These are phyloP conservation scores for Epinotia bilunana DNA, from an alignment of 2,888 invertebrate genomes.

Conservation along the genomic window DNA sequence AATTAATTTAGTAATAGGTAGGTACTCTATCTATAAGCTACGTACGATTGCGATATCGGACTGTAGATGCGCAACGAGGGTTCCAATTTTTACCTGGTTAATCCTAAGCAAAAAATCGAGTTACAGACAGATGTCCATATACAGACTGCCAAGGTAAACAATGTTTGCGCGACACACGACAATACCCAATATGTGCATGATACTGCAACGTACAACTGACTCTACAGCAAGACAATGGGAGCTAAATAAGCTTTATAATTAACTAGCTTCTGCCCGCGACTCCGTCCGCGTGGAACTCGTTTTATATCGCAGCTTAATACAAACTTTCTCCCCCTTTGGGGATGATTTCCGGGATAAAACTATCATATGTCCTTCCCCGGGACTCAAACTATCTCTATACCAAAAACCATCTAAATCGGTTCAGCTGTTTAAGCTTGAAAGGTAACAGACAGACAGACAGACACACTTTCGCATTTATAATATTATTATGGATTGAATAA, in stretches of 20 bases:
- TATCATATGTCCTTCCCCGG: no score
- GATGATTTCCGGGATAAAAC: no score
- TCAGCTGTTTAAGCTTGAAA: no score
- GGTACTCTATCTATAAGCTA: background rate
- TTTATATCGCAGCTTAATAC: no score
- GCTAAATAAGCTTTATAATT: constrained; percentile 9
- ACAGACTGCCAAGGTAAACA: constrained; percentile 29
- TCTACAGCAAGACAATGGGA: constrained; percentile 18
- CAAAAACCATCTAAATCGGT: no score
- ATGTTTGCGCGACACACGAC: constrained; percentile 27
- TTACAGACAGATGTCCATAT: constrained; percentile 23
- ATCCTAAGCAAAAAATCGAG: constrained; percentile 21
- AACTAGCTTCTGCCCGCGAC: no score
- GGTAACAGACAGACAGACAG: no score
- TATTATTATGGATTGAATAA: no score
- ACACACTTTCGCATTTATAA: no score
- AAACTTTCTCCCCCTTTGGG: no score
- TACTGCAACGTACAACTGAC: background rate
- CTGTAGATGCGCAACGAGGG: background rate
- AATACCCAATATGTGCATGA: constrained; percentile 26
- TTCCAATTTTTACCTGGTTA: constrained; percentile 20
- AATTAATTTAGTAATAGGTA: constrained; percentile 21
- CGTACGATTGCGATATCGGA: background rate
- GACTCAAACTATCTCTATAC: no score
- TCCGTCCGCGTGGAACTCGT: no score